Evolutionary conservation across 1,140 invertebrate species (phyloP), one percentile per base, ranked within the genome.

Genomic region (Bombus fervidus): DNA sequence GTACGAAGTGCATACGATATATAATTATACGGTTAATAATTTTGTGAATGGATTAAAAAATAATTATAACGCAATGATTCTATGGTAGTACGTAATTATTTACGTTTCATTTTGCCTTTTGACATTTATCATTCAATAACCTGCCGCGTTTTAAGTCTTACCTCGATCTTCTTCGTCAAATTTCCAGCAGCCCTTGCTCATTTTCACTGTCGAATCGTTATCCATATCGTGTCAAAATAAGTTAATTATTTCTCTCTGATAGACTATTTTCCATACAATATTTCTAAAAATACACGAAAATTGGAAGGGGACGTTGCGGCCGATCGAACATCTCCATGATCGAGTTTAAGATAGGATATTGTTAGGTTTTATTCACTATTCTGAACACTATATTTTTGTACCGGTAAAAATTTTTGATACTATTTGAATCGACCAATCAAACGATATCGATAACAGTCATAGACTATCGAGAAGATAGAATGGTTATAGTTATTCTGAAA

Each of bases 181-280:
- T 92, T 96, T 96, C 96, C 96, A 96, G 91, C 95, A 95, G 71
- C 95, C 96, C 81, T 95, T 95, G 87, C 88, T 94, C 95, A 96
- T 96, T 91, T 92, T 93, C 77, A 69, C 76, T 34, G 5, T 31
- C 10, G 69, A 22, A 57, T 71, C 34, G n/a, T 72, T 68, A 80
- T 77, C 73, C 68, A 76, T 76, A 75, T 73, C 59, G 59, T 83
- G 69, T 89, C 59, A 86, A 89, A 89, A 73, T 87, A 88, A 43
- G 3, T 89, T 47, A 68, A 68, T 78, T 59, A 79, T 81, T 53
- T 83, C 62, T 41, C 3, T 41, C 25, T 73, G 62, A 75, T 43
- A 57, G 79, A 64, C 85, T 87, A n/a, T 74, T 92, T 92, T 90
- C 90, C 91, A 89, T 88, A 68, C 59, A 83, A 93, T 92, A 91